Conservation (phyloP, 1,140 invertebrate genomes). For the Heterodera schachtii region DNA sequence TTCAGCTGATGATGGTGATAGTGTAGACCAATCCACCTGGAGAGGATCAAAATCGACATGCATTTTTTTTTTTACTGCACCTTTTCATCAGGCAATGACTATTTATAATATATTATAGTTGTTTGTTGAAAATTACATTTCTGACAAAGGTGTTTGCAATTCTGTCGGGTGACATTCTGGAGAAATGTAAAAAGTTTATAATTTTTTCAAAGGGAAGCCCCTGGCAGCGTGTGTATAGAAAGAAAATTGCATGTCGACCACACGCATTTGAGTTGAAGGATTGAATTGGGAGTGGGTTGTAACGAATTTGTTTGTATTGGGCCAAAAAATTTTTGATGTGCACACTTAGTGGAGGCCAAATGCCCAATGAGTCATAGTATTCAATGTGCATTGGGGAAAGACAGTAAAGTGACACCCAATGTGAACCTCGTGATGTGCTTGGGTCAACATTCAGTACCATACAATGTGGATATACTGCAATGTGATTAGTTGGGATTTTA, state of each 20-base stretch:
- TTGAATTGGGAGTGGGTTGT: not conserved
- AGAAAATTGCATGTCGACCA: slow-evolving; percentile 9
- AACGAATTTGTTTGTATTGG: not conserved
- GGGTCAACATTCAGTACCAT: slow-evolving; percentile 10
- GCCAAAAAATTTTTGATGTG: slow-evolving; percentile 1
- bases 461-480: not conserved
- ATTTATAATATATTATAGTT: slow-evolving; percentile 5
- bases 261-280: not conserved
- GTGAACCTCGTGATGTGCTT: not conserved
- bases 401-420: not conserved
- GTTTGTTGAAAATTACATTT: not conserved
- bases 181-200: not conserved
- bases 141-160: not conserved
- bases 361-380: slow-evolving; percentile 12
- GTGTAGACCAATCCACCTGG: slow-evolving; percentile 10
- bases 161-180: not conserved
- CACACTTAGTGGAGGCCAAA: not conserved
- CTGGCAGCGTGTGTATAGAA: not conserved
- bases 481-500: not conserved
- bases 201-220: slow-evolving; percentile 10
- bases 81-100: not conserved
- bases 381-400: not conserved
- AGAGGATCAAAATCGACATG: slow-evolving; percentile 21
- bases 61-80: slow-evolving; percentile 4
- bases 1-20: not conserved